Percentiles rank a stretch among this genome's conserved stretches.
Evolutionary conservation across 2,113 vertebrate genomes (phyloP).

Genomic region (Barbus barbus): DNA sequence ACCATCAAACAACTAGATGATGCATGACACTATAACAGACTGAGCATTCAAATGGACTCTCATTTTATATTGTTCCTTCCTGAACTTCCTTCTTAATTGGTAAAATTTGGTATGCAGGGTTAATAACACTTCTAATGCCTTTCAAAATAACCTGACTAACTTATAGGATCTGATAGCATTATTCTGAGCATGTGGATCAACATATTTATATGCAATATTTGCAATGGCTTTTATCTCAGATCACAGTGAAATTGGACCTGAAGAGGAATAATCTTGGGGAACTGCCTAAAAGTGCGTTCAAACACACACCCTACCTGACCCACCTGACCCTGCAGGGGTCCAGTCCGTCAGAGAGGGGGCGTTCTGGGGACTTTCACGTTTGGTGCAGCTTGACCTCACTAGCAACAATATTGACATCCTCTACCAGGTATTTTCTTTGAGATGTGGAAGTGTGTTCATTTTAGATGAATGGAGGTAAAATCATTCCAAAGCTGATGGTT

Average conservation of each 20-base stretch:
- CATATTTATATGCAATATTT: not conserved
- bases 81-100: not conserved
- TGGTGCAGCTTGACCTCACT: conserved; percentile 86
- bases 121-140: not conserved
- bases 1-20: not conserved
- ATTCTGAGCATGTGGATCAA: not conserved
- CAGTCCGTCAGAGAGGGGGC: conserved; percentile 85
- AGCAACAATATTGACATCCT: conserved; percentile 81
- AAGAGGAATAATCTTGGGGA: conserved; percentile 76
- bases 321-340: conserved; percentile 83
- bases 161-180: no score
- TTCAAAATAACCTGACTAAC: not conserved
- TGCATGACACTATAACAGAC: not conserved
- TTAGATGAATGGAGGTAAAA: not conserved
- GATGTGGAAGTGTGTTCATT: not conserved
- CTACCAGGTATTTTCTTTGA: conserved; percentile 74
- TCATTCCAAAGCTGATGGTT: not conserved
- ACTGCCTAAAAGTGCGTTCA: conserved; percentile 76
- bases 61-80: not conserved
- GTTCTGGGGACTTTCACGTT: conserved; percentile 84
- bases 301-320: conserved; percentile 80
- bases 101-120: not conserved
- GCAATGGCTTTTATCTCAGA: conserved; percentile 63
- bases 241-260: conserved; percentile 85
- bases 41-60: not conserved